Conservation (phyloP, 2,888 invertebrate genomes). For the Drosophila peninsularis region DNA sequence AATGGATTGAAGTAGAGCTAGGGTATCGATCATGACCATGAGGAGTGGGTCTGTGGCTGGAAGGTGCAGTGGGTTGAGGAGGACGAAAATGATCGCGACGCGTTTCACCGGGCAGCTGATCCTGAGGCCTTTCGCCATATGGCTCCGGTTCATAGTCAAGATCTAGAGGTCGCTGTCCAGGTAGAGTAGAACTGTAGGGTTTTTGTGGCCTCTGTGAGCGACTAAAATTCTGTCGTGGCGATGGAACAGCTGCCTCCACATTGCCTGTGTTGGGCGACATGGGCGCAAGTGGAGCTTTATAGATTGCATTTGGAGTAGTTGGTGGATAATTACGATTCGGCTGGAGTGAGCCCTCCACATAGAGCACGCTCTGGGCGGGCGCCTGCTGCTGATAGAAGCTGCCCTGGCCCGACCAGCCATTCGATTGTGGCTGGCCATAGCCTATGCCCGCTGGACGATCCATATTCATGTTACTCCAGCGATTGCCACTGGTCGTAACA, state of each 20-base stretch:
- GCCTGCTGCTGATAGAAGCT: constrained; percentile 50
- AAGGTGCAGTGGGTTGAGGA: not conserved
- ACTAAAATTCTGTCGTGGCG: constrained; percentile 62
- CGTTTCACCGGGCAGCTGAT: constrained; percentile 1
- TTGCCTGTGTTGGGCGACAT: constrained; percentile 52
- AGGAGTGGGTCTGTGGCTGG: not conserved
- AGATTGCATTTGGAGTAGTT: constrained; percentile 43
- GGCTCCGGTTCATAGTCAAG: constrained; percentile 40
- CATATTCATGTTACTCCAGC: constrained; percentile 82
- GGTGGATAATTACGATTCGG: constrained; percentile 82
- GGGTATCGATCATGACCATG: not conserved
- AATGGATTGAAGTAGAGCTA: not conserved
- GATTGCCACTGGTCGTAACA: constrained; percentile 47
- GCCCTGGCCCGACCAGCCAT: constrained; percentile 67
- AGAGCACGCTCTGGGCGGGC: constrained; percentile 71
- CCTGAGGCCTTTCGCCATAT: not conserved
- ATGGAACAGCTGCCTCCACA: constrained; percentile 51
- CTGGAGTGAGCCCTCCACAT: constrained; percentile 77
- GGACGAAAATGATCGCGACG: not conserved
- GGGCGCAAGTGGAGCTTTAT: constrained; percentile 76
- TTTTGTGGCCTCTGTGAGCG: constrained; percentile 36
- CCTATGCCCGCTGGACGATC: constrained; percentile 77
- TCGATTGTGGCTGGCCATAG: not conserved
- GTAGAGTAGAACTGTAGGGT: constrained; percentile 6
- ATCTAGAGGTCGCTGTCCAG: constrained; percentile 37